These are phyloP conservation scores for Onthophagus sagittarius DNA, from an alignment of 2,888 invertebrate genomes.

Conservation along the genomic window DNA sequence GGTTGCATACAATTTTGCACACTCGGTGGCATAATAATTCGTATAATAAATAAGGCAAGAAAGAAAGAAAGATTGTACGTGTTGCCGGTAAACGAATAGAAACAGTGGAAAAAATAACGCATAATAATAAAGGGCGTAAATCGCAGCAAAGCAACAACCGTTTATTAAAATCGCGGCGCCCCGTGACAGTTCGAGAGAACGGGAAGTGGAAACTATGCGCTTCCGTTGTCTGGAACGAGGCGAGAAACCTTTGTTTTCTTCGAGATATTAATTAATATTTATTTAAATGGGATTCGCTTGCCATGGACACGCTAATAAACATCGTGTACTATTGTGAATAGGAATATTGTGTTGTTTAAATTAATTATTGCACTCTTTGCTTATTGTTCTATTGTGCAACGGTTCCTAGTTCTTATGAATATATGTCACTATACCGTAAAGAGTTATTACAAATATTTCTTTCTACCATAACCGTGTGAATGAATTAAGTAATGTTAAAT, in stretches of 20 bases:
- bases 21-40: background rate
- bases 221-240: background rate
- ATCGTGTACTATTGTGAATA: background rate
- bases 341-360: background rate
- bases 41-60: background rate
- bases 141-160: background rate
- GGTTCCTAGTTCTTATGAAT: background rate
- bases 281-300: background rate
- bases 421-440: background rate
- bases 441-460: background rate
- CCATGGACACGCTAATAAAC: background rate
- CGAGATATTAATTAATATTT: background rate
- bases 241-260: background rate
- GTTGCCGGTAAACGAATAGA: background rate
- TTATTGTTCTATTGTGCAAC: background rate
- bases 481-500: too few species aligned
- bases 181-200: background rate
- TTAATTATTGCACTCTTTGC: background rate
- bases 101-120: background rate
- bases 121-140: background rate
- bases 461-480: background rate
- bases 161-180: background rate
- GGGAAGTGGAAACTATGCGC: background rate
- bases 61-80: background rate
- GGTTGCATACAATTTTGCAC: background rate